phyloP scores from a whole-genome alignment of 2,113 vertebrate species.

The Uropsilus gracilis region DNA sequence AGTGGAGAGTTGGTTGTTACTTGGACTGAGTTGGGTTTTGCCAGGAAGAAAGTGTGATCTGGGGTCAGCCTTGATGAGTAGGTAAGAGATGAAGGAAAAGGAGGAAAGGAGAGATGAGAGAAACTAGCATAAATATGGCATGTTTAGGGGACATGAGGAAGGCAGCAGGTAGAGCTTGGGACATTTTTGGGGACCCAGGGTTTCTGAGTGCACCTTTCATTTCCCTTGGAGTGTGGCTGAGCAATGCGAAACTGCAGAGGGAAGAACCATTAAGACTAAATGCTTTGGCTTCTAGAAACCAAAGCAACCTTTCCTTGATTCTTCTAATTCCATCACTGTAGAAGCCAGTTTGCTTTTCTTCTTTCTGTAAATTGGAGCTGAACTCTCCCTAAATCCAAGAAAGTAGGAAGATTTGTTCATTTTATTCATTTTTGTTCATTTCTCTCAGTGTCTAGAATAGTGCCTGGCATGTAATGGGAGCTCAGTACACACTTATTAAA shows the following conservation, averaged over 20 bases:
- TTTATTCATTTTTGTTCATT: too few species aligned
- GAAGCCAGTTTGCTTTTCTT: not conserved
- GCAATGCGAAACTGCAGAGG: not conserved
- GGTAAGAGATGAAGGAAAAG: not conserved
- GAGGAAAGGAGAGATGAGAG: not conserved
- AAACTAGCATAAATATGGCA: not conserved
- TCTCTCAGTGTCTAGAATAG: too few species aligned
- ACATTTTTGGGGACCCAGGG: not conserved
- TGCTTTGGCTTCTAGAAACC: not conserved
- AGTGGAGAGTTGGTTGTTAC: not conserved
- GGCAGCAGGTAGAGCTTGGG: not conserved
- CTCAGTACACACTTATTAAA: too few species aligned
- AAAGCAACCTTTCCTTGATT: not conserved
- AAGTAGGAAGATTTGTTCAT: too few species aligned
- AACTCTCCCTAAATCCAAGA: not conserved
- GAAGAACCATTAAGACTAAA: not conserved
- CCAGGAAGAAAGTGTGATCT: not conserved
- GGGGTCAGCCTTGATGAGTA: not conserved
- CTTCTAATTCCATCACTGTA: not conserved
- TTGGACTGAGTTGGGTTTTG: not conserved
- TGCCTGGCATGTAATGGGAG: too few species aligned
- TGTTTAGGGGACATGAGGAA: not conserved
- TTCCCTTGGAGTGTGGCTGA: not conserved
- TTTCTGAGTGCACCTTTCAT: not conserved
- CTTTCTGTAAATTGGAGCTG: not conserved